Percentiles rank a stretch among this genome's conserved stretches.
Evolutionary conservation across 2,113 vertebrate genomes (phyloP).

Genomic region (Coregonus clupeaformis): DNA sequence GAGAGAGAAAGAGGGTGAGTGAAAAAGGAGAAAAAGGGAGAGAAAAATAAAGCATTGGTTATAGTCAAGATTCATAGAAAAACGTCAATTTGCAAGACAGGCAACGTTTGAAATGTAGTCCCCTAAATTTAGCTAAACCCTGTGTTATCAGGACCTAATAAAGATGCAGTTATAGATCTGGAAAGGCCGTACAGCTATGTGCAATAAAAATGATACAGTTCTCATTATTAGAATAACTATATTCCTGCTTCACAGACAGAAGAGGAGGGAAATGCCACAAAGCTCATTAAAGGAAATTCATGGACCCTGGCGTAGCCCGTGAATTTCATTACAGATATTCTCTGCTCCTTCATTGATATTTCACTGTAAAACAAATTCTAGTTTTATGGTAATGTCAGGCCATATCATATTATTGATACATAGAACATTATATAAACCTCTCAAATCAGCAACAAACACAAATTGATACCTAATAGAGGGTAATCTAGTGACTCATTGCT

Average conservation of each 20-base stretch:
- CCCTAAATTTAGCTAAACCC: slow-evolving; percentile 5
- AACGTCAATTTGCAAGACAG: slow-evolving; percentile 23
- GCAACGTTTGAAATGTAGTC: slow-evolving; percentile 42
- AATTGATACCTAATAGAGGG: background rate
- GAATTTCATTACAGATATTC: slow-evolving; percentile 59
- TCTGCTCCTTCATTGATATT: slow-evolving; percentile 53
- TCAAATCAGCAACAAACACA: background rate
- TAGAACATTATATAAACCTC: background rate
- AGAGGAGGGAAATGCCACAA: slow-evolving; percentile 20
- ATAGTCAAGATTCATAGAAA: slow-evolving; percentile 27
- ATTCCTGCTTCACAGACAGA: slow-evolving; percentile 41
- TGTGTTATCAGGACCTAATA: slow-evolving; percentile 42
- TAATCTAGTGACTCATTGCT: too few relatives aligned
- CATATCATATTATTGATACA: background rate
- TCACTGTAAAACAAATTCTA: slow-evolving; percentile 42
- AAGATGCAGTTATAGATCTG: slow-evolving; percentile 34
- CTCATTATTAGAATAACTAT: slow-evolving; percentile 52
- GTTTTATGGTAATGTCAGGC: slow-evolving; percentile 29
- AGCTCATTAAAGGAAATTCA: slow-evolving; percentile 62
- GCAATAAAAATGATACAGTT: slow-evolving; percentile 51
- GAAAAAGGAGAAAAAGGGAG: background rate
- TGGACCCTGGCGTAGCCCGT: slow-evolving; percentile 43
- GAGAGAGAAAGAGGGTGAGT: background rate
- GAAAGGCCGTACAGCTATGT: slow-evolving; percentile 25
- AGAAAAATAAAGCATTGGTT: slow-evolving; percentile 30